These are phyloP conservation scores for Liolophura sinensis DNA, from an alignment of 1,140 invertebrate genomes.

Conservation along the genomic window DNA sequence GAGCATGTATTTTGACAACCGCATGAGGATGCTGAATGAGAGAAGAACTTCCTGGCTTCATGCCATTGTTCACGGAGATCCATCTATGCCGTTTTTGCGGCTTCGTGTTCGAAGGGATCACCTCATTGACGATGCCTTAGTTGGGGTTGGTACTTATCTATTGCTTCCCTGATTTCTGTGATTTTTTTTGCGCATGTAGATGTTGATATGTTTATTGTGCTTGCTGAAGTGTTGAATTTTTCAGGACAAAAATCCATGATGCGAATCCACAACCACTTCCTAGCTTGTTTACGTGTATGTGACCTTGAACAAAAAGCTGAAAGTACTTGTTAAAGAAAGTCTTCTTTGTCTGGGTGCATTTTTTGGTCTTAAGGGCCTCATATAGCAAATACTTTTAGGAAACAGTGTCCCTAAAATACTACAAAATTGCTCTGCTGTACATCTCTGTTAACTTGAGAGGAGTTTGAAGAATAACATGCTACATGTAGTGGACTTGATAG, in stretches of 20 bases:
- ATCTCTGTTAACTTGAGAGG: not conserved
- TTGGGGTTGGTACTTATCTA: constrained; percentile 68
- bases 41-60: constrained; percentile 80
- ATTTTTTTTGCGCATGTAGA: not conserved
- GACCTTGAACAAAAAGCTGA: too few relatives aligned
- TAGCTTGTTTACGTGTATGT: not conserved
- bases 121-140: constrained; percentile 88
- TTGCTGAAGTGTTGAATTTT: not conserved
- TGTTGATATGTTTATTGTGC: not conserved
- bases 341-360: too few relatives aligned
- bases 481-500: too few relatives aligned
- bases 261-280: not conserved
- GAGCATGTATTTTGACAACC: constrained; percentile 89
- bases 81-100: constrained; percentile 83
- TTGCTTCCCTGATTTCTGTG: constrained; percentile 1
- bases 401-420: too few relatives aligned
- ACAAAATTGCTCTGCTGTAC: too few relatives aligned
- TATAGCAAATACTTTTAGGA: too few relatives aligned
- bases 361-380: too few relatives aligned
- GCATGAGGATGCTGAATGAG: constrained; percentile 93
- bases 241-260: not conserved
- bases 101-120: constrained; percentile 80
- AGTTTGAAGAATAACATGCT: not conserved
- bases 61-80: constrained; percentile 73
- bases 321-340: too few relatives aligned